Base-by-base conservation (phyloP, 2,797 vertebrate genomes). In the Numenius phaeopus region DNA sequence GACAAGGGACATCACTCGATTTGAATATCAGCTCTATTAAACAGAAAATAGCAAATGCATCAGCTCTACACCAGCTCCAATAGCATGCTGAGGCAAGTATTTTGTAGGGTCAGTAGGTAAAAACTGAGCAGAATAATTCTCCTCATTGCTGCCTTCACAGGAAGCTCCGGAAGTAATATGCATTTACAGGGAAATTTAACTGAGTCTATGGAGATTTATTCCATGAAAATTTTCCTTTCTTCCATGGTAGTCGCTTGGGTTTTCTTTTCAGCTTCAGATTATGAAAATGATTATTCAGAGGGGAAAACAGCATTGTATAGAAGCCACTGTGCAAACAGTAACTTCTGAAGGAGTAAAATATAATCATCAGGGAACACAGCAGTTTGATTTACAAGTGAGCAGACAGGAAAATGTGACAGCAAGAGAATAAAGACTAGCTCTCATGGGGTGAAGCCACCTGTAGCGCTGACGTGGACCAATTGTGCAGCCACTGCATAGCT, bases 11-110 rank as follows among this genome's bases (percentile, higher is more conserved):
- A 79, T 72, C 49, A 47, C 13, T 76, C 4, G 9, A 52, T 85
- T 93, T 72, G 78, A 96, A 65, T 89, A 89, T 79, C 58, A 64
- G 70, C 75, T 76, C 62, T 85, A 82, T 94, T 84, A 94, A 92
- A 79, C 37, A 44, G 62, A 52, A 89, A 91, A 91, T 8, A 82
- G 73, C 4, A 0, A 87, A 55, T 52, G 58, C 49, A 59, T 73
- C 81, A 66, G 67, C 71, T 72, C 70, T 47, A 37, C 54, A 54
- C 20, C 76, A 72, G 75, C 54, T 75, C 72, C 72, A 76, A 83
- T 19, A 62, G 39, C 30, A 32, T 21, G 52, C 79, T 76, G 81
- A 69, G 40, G 26, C 62, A 87, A 71, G n/a, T 54, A 18, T 65
- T 84, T 64, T 61, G 42, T 72, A 72, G 58, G 50, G 71, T 82